phyloP scores from a whole-genome alignment of 2,797 vertebrate genomes.

The Thalassophryne amazonica region DNA sequence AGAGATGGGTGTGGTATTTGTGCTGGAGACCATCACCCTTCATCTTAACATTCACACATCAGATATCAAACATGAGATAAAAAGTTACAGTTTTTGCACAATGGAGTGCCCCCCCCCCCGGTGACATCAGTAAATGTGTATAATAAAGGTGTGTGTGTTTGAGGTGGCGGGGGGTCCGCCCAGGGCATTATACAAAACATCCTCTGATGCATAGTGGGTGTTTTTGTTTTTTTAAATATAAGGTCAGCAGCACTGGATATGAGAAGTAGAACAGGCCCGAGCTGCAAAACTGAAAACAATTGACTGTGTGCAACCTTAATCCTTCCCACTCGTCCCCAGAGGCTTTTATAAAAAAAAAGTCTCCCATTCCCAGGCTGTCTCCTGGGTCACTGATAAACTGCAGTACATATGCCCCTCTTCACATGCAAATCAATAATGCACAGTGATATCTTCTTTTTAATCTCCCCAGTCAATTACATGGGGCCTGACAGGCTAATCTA shows the following conservation, averaged over 20 bases:
- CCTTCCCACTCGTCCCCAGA: slow-evolving; percentile 10
- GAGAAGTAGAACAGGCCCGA: background rate
- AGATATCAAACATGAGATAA: too few species aligned
- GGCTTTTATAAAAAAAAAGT: slow-evolving; percentile 33
- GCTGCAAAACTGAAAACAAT: slow-evolving; percentile 34
- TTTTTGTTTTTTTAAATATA: background rate
- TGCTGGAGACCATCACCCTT: too few species aligned
- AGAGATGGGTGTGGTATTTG: too few species aligned
- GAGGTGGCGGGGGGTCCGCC: too few species aligned
- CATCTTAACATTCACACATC: too few species aligned
- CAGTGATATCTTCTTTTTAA: slow-evolving; percentile 61
- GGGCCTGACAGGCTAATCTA: slow-evolving; percentile 61
- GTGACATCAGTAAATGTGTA: too few species aligned
- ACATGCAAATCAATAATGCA: slow-evolving; percentile 63
- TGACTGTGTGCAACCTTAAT: slow-evolving; percentile 41
- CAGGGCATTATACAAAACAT: background rate
- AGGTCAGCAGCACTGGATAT: background rate
- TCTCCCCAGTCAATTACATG: slow-evolving; percentile 62
- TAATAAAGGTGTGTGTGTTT: too few species aligned
- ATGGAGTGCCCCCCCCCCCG: too few species aligned
- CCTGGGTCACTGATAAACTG: slow-evolving; percentile 47
- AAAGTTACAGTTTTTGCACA: too few species aligned
- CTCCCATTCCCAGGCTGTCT: slow-evolving; percentile 34
- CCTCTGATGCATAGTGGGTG: too few species aligned
- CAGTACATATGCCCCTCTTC: slow-evolving; percentile 49